A percentile compares a stretch with the other conserved stretches of the same genome.
These are phyloP conservation scores for Arge pagana DNA, from an alignment of 2,888 invertebrate species.

Conservation along the genomic window DNA sequence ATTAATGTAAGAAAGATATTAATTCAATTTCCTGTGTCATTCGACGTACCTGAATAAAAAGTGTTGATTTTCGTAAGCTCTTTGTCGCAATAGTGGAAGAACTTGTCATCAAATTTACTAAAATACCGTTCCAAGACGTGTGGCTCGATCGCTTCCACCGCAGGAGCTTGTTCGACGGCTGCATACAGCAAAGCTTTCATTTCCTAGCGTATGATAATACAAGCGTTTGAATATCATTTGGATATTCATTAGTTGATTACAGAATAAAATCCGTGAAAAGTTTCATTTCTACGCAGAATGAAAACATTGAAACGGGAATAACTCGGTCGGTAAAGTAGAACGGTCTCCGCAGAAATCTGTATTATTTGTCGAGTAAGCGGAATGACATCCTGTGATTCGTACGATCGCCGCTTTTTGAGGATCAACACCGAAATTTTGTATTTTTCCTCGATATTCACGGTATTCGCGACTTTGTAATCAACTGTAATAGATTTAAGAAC, in stretches of 20 bases:
- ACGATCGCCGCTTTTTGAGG: no score
- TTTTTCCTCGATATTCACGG: no score
- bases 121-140: constrained; percentile 74
- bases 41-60: constrained; percentile 71
- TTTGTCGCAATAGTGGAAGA: constrained; percentile 83
- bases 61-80: constrained; percentile 88
- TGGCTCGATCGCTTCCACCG: constrained; percentile 73
- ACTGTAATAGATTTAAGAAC: no score
- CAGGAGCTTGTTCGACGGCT: constrained; percentile 77
- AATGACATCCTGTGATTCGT: no score
- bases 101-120: constrained; percentile 82
- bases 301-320: no score
- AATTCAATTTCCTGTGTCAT: constrained; percentile 6
- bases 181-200: constrained; percentile 85
- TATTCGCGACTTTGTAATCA: no score
- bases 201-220: constrained; percentile 62
- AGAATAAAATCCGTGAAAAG: constrained; percentile 6
- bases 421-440: no score
- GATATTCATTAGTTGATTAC: not conserved
- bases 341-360: no score
- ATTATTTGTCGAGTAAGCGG: no score
- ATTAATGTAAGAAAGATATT: not conserved
- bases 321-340: no score
- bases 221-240: no score
- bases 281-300: not conserved